Conservation (phyloP, 2,888 invertebrate species). For the Netelia virgata region DNA sequence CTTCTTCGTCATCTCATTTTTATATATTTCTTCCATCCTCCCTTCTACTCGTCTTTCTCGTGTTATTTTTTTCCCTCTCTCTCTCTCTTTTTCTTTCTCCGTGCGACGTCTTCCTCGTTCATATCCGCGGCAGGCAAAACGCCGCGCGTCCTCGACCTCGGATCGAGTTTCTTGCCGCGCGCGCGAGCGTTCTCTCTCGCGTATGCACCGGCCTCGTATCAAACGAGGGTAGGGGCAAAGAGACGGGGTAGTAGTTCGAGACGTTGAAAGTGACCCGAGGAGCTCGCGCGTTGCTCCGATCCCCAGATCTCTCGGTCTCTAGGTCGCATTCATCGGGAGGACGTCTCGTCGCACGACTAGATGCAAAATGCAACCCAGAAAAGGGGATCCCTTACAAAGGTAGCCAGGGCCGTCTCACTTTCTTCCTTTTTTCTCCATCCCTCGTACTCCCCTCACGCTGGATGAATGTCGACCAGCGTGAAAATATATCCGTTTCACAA, state of each 20-base stretch:
- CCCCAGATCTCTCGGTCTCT: neutral
- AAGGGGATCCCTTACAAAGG: conserved; percentile 84
- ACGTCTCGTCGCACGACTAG: conserved; percentile 69
- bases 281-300: neutral
- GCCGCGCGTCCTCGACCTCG: conserved; percentile 69
- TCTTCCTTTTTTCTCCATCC: conserved; percentile 25
- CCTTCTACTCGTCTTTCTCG: conserved; percentile 44
- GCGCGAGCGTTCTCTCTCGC: conserved; percentile 69
- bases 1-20: conserved; percentile 35
- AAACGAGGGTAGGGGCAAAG: neutral
- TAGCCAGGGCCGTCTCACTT: conserved; percentile 69
- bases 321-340: conserved; percentile 43
- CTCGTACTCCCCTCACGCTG: conserved; percentile 43
- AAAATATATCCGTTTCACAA: conserved; percentile 84
- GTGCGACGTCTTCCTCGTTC: conserved; percentile 58
- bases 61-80: conserved; percentile 52
- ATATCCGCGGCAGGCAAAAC: conserved; percentile 40
- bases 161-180: conserved; percentile 83
- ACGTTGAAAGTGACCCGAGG: conserved; percentile 56
- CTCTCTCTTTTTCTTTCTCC: conserved; percentile 71
- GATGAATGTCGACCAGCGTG: conserved; percentile 76
- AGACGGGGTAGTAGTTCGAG: no score
- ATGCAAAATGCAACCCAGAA: conserved; percentile 81
- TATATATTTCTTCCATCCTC: conserved; percentile 12
- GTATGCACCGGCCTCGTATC: conserved; percentile 16